Conservation (phyloP, 2,888 invertebrate genomes). For the Nephrotoma appendiculata region DNA sequence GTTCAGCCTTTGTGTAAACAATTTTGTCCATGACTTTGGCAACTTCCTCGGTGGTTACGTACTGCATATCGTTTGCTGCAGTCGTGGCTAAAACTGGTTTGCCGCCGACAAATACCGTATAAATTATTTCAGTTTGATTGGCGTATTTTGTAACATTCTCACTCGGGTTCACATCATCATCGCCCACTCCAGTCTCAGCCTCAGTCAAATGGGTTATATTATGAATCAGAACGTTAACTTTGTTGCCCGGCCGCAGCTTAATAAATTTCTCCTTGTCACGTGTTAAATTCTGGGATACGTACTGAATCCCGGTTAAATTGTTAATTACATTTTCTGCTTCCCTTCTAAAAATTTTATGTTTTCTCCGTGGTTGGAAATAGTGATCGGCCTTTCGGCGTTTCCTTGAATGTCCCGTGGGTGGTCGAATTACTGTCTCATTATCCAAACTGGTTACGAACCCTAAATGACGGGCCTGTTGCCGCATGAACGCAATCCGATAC, state of each 20-base stretch:
- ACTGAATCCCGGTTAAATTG: not conserved
- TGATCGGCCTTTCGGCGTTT: not conserved
- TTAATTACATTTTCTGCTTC: not conserved
- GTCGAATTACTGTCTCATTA: not conserved
- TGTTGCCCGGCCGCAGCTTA: not conserved
- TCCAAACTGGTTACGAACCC: slow-evolving; percentile 29
- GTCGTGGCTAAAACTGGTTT: slow-evolving; percentile 65
- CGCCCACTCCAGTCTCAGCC: slow-evolving; percentile 21
- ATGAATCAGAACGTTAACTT: slow-evolving; percentile 50
- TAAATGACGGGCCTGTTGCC: slow-evolving; percentile 68
- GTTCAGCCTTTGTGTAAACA: slow-evolving; percentile 70
- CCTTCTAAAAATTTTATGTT: not conserved
- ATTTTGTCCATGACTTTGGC: slow-evolving; percentile 57
- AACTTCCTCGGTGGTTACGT: slow-evolving; percentile 66
- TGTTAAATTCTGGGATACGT: not conserved
- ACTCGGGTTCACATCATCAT: not conserved
- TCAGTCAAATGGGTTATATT: slow-evolving; percentile 43
- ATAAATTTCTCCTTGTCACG: not conserved
- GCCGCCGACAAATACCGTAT: slow-evolving; percentile 66
- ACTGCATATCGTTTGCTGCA: slow-evolving; percentile 68
- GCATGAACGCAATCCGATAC: slow-evolving; percentile 67
- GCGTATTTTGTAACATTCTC: slow-evolving; percentile 22
- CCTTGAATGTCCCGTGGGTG: not conserved
- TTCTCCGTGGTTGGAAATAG: not conserved
- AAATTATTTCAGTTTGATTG: slow-evolving; percentile 48